phyloP scores from a whole-genome alignment of 2,888 invertebrate species.

The Cephonodes hylas region DNA sequence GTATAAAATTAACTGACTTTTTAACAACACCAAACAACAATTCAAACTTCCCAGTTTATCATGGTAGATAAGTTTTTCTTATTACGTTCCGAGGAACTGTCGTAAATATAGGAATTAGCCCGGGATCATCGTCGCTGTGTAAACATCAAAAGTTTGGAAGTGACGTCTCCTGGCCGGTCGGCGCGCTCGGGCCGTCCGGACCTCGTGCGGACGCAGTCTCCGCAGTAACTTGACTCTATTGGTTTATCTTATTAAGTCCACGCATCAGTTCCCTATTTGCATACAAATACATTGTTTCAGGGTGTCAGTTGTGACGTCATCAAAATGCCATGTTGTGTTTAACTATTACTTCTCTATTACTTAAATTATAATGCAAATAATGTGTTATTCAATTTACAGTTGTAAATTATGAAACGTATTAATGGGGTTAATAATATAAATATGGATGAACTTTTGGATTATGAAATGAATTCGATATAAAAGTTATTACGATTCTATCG shows the following conservation, averaged over 20 bases:
- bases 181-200: background rate
- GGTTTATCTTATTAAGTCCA: slow-evolving; percentile 31
- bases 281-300: background rate
- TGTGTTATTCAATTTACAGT: too few relatives aligned
- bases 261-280: slow-evolving; percentile 20
- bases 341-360: too few relatives aligned
- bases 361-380: too few relatives aligned
- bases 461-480: background rate
- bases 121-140: slow-evolving; percentile 62
- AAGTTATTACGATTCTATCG: background rate
- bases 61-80: slow-evolving; percentile 62
- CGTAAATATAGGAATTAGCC: slow-evolving; percentile 73
- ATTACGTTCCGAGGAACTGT: slow-evolving; percentile 63
- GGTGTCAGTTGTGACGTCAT: background rate
- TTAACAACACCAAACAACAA: slow-evolving; percentile 37
- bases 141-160: slow-evolving; percentile 70
- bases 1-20: slow-evolving; percentile 28
- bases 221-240: slow-evolving; percentile 19
- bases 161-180: slow-evolving; percentile 40
- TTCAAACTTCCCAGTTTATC: slow-evolving; percentile 50
- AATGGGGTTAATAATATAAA: too few relatives aligned
- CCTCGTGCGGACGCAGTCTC: background rate
- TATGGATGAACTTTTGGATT: background rate
- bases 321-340: too few relatives aligned
- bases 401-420: too few relatives aligned